These are phyloP conservation scores for Parazoanthus darwini DNA, from an alignment of 92 coral and sea anemone species.

Conservation along the genomic window DNA sequence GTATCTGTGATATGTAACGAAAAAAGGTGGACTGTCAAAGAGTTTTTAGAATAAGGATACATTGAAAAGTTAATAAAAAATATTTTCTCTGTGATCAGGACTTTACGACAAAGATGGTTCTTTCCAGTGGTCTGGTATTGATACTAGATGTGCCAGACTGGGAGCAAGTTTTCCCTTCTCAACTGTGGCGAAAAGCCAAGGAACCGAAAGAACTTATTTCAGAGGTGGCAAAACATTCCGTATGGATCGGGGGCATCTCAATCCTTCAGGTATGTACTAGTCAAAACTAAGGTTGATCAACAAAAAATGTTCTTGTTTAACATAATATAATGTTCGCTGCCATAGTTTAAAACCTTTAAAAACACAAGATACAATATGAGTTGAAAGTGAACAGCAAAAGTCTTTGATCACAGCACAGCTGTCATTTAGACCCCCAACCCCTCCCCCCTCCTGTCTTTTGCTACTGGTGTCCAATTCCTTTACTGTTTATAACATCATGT, in stretches of 20 bases:
- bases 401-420: no score
- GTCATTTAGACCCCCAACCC: no score
- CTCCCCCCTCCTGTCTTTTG: no score
- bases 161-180: neutral
- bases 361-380: neutral
- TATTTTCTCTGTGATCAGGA: slow-evolving; percentile 23
- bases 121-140: slow-evolving; percentile 45
- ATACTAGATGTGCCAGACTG: slow-evolving; percentile 27
- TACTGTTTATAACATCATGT: no score
- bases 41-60: no score
- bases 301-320: neutral
- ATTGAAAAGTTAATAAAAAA: neutral
- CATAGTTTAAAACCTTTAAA: neutral
- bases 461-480: no score
- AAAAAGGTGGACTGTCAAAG: no score
- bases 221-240: slow-evolving; percentile 4
- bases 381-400: neutral
- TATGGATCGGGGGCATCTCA: slow-evolving; percentile 46
- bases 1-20: no score
- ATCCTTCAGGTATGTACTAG: slow-evolving; percentile 36
- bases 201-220: slow-evolving; percentile 32
- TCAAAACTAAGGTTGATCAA: neutral
- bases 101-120: slow-evolving; percentile 25
- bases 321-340: neutral
- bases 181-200: slow-evolving; percentile 36